A percentile compares a stretch with the other conserved stretches of the same genome.
These are phyloP conservation scores for Tursiops truncatus DNA, from an alignment of 2,113 vertebrate species.

Conservation along the genomic window DNA sequence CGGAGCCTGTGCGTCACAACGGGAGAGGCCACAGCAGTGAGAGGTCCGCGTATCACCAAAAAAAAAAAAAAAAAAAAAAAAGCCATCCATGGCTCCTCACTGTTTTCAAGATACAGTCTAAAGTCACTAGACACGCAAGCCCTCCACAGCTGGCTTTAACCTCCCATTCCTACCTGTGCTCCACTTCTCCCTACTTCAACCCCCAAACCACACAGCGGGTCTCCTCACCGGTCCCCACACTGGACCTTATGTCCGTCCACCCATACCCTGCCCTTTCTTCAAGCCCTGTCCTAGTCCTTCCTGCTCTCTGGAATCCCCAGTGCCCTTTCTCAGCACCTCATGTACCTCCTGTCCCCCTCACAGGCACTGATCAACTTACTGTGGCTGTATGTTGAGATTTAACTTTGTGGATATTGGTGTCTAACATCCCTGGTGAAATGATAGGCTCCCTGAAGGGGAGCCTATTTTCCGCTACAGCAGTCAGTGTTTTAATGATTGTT, in stretches of 20 bases:
- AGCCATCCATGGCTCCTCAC: background rate
- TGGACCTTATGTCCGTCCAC: background rate
- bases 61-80: background rate
- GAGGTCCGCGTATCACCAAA: too few species aligned
- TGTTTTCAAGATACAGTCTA: background rate
- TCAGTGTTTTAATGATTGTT: background rate
- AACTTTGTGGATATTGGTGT: background rate
- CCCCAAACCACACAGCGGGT: background rate
- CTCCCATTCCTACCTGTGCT: background rate
- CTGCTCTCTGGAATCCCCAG: background rate
- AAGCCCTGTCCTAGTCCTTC: background rate
- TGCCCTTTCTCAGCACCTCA: background rate
- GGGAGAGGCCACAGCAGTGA: too few species aligned
- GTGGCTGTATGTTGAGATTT: background rate
- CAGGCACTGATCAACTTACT: background rate
- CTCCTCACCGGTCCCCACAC: background rate
- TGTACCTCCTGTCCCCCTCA: background rate
- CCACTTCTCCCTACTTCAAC: background rate
- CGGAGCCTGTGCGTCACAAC: rapidly evolving
- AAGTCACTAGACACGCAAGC: background rate
- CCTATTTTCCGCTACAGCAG: background rate
- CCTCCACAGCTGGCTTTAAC: background rate
- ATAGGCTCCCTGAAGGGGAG: background rate
- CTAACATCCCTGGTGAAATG: background rate
- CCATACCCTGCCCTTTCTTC: background rate